These are phyloP conservation scores for Drosophila novamexicana DNA, from an alignment of 1,140 invertebrate genomes.

Conservation along the genomic window DNA sequence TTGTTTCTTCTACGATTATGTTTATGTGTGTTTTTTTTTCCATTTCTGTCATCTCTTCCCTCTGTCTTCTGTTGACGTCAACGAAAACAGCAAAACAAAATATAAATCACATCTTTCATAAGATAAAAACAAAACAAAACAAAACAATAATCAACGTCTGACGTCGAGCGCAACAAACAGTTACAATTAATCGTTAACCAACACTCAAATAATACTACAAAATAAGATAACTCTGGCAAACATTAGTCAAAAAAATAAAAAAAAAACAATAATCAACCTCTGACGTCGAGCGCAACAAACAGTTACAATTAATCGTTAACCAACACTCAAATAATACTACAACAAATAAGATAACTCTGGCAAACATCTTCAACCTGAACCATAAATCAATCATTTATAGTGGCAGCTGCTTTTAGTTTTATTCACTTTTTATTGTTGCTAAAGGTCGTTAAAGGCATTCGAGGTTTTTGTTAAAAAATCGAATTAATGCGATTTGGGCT, in stretches of 20 bases:
- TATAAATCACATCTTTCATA: constrained; percentile 55
- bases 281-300: constrained; percentile 46
- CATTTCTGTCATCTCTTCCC: constrained; percentile 3
- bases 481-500: no score
- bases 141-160: constrained; percentile 19
- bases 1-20: constrained; percentile 39
- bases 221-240: constrained; percentile 10
- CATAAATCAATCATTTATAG: constrained; percentile 69
- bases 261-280: constrained; percentile 11
- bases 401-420: constrained; percentile 48
- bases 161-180: constrained; percentile 44
- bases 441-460: constrained; percentile 48
- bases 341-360: constrained; percentile 17
- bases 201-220: not conserved
- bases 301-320: constrained; percentile 33
- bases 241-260: not conserved
- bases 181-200: constrained; percentile 31
- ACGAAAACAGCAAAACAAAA: constrained; percentile 52
- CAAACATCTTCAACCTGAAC: constrained; percentile 23
- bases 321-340: constrained; percentile 2
- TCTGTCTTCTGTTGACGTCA: constrained; percentile 64
- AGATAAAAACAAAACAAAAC: constrained; percentile 19
- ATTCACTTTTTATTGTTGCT: constrained; percentile 44
- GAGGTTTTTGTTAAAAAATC: constrained; percentile 5
- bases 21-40: constrained; percentile 19